These are phyloP conservation scores for Lepidurus packardi DNA, from an alignment of 1,140 invertebrate genomes.

Conservation along the genomic window DNA sequence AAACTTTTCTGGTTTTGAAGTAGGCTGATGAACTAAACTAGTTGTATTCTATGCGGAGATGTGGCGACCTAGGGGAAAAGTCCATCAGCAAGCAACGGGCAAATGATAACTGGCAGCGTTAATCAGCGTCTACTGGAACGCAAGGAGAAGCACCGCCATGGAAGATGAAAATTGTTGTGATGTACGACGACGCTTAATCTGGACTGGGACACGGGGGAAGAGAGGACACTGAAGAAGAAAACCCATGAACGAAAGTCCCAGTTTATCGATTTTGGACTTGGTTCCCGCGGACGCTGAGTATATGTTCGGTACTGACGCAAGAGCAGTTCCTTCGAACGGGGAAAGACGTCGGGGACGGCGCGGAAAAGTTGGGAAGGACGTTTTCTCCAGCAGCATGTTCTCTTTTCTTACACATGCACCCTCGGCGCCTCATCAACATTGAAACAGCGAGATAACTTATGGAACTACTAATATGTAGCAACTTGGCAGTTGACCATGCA, in stretches of 20 bases:
- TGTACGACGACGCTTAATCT: slow-evolving; percentile 16
- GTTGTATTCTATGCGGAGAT: not conserved
- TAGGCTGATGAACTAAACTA: no score
- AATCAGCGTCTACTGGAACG: not conserved
- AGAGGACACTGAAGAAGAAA: not conserved
- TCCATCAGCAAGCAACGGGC: not conserved
- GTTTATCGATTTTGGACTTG: slow-evolving; percentile 11
- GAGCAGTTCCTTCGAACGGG: slow-evolving; percentile 13
- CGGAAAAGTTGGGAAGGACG: not conserved
- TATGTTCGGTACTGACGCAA: not conserved
- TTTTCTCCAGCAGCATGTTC: not conserved
- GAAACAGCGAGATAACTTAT: not conserved
- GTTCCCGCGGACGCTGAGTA: slow-evolving; percentile 7
- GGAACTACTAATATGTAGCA: not conserved
- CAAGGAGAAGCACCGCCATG: not conserved
- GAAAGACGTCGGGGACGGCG: not conserved
- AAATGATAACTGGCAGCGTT: not conserved
- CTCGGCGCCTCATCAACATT: not conserved
- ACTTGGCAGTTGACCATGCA: no score
- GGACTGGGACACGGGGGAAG: not conserved
- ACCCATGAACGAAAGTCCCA: not conserved
- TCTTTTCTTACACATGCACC: not conserved
- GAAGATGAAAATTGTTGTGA: slow-evolving; percentile 2
- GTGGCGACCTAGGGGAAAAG: not conserved
- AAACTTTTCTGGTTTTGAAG: no score